Evolutionary conservation across 2,888 invertebrate species (phyloP), one percentile per base, ranked within the genome.

Genomic region (Nasonovia ribisnigri): DNA sequence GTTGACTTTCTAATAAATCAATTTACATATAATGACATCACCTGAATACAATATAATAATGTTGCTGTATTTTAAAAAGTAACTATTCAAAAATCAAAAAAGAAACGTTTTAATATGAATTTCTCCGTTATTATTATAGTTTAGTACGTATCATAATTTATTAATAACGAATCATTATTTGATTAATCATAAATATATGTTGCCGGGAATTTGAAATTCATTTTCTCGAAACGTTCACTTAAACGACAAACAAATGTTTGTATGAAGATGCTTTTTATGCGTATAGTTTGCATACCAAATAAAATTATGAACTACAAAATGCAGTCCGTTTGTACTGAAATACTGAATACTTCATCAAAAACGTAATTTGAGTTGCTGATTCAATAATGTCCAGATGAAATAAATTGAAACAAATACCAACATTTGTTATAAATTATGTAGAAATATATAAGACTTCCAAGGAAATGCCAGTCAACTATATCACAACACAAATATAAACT

Each of bases 1-100:
- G 26, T 86, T 46, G 46, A 86, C 86, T 86, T 86, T 86, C 86
- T 86, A 86, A 86, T 86, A n/a, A n/a, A 86, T 86, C 36, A 36
- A 77, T 77, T 77, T 77, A 36, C 77, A 43, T 46, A 46, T 86
- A 86, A 86, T 86, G 86, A 86, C 86, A 86, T 46, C 46, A 86
- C 86, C 46, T 86, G 46, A 86, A 86, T 43, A 86, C 86, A 86
- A 46, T 86, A 86, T 46, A 43, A 46, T 46, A 86, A 86, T 29
- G 46, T 29, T 46, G 46, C 1, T 46, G 86, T 26, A 86, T 86
- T 86, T 86, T 29, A 86, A 46, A 29, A n/a, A 46, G 46, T 86
- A 86, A 86, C 43, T 54, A 86, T 36, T 77, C 67, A 77, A 77
- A 36, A 77, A 77, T 20, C 36, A 36, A 77, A 36, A 77, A 77